Base-by-base conservation (phyloP, 2,888 invertebrate genomes). In the Mystacides longicornis region DNA sequence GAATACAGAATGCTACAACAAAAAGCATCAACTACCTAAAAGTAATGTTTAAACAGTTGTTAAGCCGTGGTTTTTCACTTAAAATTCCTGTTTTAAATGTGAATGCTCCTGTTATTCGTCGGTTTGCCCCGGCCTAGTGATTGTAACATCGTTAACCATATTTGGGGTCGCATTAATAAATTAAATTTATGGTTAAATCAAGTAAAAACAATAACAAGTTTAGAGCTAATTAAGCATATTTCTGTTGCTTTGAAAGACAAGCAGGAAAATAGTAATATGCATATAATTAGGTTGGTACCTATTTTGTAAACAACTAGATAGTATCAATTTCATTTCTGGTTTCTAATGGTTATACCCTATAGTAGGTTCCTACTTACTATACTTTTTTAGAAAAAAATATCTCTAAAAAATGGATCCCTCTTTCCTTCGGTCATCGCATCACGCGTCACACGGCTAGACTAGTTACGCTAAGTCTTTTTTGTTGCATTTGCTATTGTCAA, bases 201-300 rank as follows among this genome's bases (percentile, higher is more conserved):
- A 37, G n/a, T 37, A 37, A 37, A 37, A 37, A 37, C 37, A 37
- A 37, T 37, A 37, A n/a, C n/a, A n/a, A n/a, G n/a, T n/a, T n/a
- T n/a, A n/a, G n/a, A n/a, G n/a, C n/a, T n/a, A n/a, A n/a, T n/a
- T n/a, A n/a, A n/a, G n/a, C n/a, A n/a, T n/a, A n/a, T 42, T 20
- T 31, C 45, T 45, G 51, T 18, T 19, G 20, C 27, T 14, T 23
- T 21, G 7, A 33, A 31, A 16, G 33, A 27, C 3, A 22, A 18
- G 23, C n/a, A 23, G 23, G 53, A 33, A 42, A 37, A 51, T 52
- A 31, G 14, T 14, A n/a, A n/a, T n/a, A n/a, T n/a, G n/a, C n/a
- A n/a, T n/a, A n/a, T n/a, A n/a, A n/a, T n/a, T n/a, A n/a, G n/a
- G n/a, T n/a, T n/a, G n/a, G n/a, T n/a, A n/a, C n/a, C n/a, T n/a